Evolutionary conservation across 2,888 invertebrate genomes (phyloP).

Genomic region (Sympetrum striolatum): DNA sequence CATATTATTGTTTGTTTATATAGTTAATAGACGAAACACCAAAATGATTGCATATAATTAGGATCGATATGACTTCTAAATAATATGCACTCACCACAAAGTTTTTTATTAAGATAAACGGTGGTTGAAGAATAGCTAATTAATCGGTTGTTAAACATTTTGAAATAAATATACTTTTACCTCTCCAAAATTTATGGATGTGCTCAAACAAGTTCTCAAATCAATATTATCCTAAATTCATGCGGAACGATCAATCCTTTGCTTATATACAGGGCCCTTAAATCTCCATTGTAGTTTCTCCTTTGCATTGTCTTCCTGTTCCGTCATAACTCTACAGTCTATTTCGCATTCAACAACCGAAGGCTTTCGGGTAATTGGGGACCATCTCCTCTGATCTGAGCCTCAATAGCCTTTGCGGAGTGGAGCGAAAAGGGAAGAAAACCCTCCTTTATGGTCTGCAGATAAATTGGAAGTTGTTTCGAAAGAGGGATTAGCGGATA

Average conservation of each 20-base stretch:
- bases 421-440: neutral
- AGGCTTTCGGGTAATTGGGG: neutral
- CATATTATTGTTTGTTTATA: too few species aligned
- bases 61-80: too few species aligned
- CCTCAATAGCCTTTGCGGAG: neutral
- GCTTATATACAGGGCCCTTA: neutral
- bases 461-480: conserved; percentile 18
- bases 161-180: too few species aligned
- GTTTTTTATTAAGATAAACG: too few species aligned
- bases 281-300: neutral
- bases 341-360: neutral
- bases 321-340: neutral
- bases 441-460: neutral
- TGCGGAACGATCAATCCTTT: neutral
- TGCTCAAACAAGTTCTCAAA: neutral
- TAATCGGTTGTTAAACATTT: too few species aligned
- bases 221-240: neutral
- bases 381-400: neutral
- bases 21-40: too few species aligned
- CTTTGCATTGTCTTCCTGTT: neutral
- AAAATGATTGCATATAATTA: too few species aligned
- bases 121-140: too few species aligned
- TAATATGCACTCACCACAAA: too few species aligned
- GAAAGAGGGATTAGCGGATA: neutral
- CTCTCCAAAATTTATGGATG: too few species aligned